Conservation (phyloP, 2,797 vertebrate genomes). For the Ceyx erithaca region DNA sequence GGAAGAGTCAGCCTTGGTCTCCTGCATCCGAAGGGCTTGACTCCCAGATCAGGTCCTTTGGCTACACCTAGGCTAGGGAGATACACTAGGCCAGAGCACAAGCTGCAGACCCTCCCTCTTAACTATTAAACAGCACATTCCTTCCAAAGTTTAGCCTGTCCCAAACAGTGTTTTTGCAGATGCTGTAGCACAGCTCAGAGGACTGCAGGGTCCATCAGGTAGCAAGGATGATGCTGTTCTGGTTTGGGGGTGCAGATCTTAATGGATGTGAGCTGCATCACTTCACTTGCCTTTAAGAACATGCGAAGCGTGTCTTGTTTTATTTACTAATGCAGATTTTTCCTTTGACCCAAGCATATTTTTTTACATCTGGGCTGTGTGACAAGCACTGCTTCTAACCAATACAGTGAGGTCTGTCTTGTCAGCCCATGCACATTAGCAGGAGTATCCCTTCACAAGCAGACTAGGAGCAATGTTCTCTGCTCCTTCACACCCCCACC, state of each 20-base stretch:
- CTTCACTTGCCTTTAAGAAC: background rate
- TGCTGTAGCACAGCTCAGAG: background rate
- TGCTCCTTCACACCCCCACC: background rate
- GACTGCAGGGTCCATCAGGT: background rate
- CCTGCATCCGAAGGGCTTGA: background rate
- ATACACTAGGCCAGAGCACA: background rate
- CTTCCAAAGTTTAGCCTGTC: background rate
- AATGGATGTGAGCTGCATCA: background rate
- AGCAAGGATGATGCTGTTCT: background rate
- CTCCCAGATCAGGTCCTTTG: background rate
- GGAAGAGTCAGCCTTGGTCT: background rate
- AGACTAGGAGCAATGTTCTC: rapidly evolving
- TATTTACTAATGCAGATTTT: background rate
- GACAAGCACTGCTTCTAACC: background rate
- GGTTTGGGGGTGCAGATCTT: background rate
- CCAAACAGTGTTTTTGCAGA: background rate
- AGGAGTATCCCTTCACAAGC: background rate
- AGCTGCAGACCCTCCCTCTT: background rate
- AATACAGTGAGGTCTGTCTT: background rate
- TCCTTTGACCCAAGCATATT: background rate
- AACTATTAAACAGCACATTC: background rate
- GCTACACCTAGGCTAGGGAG: background rate
- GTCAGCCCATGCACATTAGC: background rate
- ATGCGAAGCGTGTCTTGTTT: background rate
- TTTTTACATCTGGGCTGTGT: background rate